Base-by-base conservation (phyloP, 2,797 vertebrate genomes). In the Cyclura pinguis region DNA sequence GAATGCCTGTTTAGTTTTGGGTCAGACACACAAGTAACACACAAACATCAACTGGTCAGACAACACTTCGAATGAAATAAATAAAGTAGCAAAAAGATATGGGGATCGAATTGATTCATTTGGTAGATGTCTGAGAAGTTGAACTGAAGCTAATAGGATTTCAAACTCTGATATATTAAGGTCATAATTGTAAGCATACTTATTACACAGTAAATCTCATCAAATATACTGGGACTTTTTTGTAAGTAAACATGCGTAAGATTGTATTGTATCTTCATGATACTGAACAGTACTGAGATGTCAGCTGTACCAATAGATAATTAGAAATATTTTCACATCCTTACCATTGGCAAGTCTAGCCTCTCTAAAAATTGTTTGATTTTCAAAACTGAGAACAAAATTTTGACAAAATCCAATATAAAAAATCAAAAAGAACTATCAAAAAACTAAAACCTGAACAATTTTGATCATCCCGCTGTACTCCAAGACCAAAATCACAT, bases 401-500 rank as follows among this genome's bases (percentile, higher is more conserved):
- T 42, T 59, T 6, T 5, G 91, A 92, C 89, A 0, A 12, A 85
- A 57, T 6, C 2, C 13, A 80, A 73, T 62, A 24, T 12, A n/a
- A 85, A 16, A 27, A 14, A 8, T 74, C 32, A 4, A 81, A 72
- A 59, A 47, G 18, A 52, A 8, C 57, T 50, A 73, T 69, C 10
- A 88, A 80, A 87, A 78, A 38, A 42, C 2, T 55, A 90, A 91
- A 92, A 97, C 97, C 97, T 98, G 97, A 92, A 97, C 92, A 0
- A 97, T 89, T 93, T 97, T 97, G 35, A 98, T 95, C 47, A 93
- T 95, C 6, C 97, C 97, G 0, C 64, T 97, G 92, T 91, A 74
- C 62, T 97, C 95, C 95, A 98, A 90, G 89, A 94, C 85, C 16
- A 97, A 88, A 92, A 98, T 47, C 18, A 93, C 80, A 27, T 95